These are phyloP conservation scores for Brachypteracias leptosomus DNA, from an alignment of 2,113 vertebrate species.

Conservation along the genomic window DNA sequence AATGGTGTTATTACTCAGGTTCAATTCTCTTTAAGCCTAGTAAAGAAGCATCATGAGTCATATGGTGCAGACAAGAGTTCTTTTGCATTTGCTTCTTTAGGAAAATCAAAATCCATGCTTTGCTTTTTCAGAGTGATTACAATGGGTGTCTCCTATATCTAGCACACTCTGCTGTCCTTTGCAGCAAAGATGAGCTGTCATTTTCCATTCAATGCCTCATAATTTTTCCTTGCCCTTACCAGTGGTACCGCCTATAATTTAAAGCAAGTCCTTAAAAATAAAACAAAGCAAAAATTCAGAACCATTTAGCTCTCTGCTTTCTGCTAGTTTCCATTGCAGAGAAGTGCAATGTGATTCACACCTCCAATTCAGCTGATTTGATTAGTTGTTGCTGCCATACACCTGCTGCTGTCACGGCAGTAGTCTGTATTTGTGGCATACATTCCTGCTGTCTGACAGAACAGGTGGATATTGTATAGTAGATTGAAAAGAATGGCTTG, in stretches of 20 bases:
- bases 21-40: conserved; percentile 75
- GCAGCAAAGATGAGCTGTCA: not conserved
- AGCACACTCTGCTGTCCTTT: not conserved
- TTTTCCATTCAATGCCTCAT: conserved; percentile 10
- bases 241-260: not conserved
- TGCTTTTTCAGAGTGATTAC: conserved; percentile 50
- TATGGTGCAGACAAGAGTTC: conserved; percentile 58
- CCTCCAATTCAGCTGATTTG: conserved; percentile 34
- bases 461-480: conserved; percentile 54
- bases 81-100: conserved; percentile 70
- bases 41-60: conserved; percentile 70
- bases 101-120: conserved; percentile 52
- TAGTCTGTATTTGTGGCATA: conserved; percentile 41
- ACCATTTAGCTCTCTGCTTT: not conserved
- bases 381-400: conserved; percentile 57
- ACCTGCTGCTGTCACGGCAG: conserved; percentile 57
- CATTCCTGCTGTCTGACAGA: conserved; percentile 48
- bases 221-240: not conserved
- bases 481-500: conserved; percentile 59
- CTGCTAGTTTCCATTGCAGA: not conserved
- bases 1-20: conserved; percentile 92
- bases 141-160: not conserved
- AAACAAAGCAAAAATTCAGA: conserved; percentile 25
- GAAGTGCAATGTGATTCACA: conserved; percentile 17
- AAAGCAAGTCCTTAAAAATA: not conserved